A percentile compares a stretch with the other conserved stretches of the same genome.
phyloP scores from a whole-genome alignment of 1,140 invertebrate species.

The Oncopodura yosiiana region DNA sequence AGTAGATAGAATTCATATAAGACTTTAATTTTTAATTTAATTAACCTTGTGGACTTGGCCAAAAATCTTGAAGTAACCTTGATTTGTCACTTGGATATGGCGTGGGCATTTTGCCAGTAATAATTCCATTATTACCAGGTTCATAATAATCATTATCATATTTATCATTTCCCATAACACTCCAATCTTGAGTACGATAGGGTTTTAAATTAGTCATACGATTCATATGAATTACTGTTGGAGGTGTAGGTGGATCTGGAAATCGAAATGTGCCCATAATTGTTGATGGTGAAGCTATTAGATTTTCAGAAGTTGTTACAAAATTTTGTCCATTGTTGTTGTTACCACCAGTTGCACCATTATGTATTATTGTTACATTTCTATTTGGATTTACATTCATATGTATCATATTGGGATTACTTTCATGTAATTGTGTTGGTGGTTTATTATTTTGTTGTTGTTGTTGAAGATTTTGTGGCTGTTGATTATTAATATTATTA shows the following conservation, averaged over 20 bases:
- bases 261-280: constrained; percentile 3
- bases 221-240: constrained; percentile 6
- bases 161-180: not conserved
- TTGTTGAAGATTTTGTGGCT: too few relatives aligned
- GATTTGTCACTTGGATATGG: too few relatives aligned
- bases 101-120: not conserved
- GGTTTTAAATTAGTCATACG: not conserved
- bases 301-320: too few relatives aligned
- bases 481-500: too few relatives aligned
- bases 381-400: too few relatives aligned
- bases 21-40: constrained; percentile 15
- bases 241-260: constrained; percentile 22
- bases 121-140: not conserved
- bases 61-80: constrained; percentile 19
- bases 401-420: too few relatives aligned
- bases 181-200: not conserved
- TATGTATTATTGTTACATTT: too few relatives aligned
- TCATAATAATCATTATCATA: constrained; percentile 11
- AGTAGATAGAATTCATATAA: not conserved
- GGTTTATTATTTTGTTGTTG: too few relatives aligned
- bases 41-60: constrained; percentile 26
- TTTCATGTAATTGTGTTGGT: too few relatives aligned
- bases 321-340: too few relatives aligned
- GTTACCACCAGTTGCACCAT: too few relatives aligned
- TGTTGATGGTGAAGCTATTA: too few relatives aligned